phyloP scores from a whole-genome alignment of 1,140 invertebrate genomes.

The Drosophila nikananu region DNA sequence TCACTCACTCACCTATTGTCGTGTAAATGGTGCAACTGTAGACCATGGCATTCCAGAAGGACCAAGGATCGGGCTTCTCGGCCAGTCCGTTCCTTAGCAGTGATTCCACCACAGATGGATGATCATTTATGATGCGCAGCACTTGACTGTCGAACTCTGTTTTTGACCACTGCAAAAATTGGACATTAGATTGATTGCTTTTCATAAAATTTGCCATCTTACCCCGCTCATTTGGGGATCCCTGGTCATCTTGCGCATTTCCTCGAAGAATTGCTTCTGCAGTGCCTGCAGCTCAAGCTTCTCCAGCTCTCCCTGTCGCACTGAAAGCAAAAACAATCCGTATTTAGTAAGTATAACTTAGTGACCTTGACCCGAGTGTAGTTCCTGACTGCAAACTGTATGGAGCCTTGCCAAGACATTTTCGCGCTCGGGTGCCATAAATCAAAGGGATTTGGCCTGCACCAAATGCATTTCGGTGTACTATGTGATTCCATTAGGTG shows the following conservation, averaged over 20 bases:
- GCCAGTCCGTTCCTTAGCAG: conserved; percentile 50
- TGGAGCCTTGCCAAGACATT: conserved; percentile 22
- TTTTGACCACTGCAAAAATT: conserved; percentile 18
- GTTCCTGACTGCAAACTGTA: not conserved
- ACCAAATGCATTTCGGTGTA: not conserved
- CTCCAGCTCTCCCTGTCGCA: not conserved
- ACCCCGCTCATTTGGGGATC: conserved; percentile 39
- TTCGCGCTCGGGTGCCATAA: conserved; percentile 6
- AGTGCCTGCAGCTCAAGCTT: conserved; percentile 29
- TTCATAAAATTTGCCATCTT: not conserved
- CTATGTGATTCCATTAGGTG: not conserved
- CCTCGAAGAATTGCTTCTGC: conserved; percentile 60
- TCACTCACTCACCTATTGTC: conserved; percentile 94
- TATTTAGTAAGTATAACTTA: not conserved
- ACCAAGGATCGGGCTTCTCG: conserved; percentile 89
- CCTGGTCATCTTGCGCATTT: conserved; percentile 33
- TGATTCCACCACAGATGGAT: conserved; percentile 56
- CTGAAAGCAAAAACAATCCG: conserved; percentile 12
- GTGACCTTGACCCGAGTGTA: conserved; percentile 3
- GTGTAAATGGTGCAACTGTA: conserved; percentile 97
- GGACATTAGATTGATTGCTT: not conserved
- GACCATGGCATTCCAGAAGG: conserved; percentile 96
- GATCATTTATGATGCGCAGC: conserved; percentile 43
- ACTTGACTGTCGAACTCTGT: conserved; percentile 49
- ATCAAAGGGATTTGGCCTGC: conserved; percentile 23